Conservation (phyloP, 2,888 invertebrate species). For the Ctenicera cuprea region DNA sequence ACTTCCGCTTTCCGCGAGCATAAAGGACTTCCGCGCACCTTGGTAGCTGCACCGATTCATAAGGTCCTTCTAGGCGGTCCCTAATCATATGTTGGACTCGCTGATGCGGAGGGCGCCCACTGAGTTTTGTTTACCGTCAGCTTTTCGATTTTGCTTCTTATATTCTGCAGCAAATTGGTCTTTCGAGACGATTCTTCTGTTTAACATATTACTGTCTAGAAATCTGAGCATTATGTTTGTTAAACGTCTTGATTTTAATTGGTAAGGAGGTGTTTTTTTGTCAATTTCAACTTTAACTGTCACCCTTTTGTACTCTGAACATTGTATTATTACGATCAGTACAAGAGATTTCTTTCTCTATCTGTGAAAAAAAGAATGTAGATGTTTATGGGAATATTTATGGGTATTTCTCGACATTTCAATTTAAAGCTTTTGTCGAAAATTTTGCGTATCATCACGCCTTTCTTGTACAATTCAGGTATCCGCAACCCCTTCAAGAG, state of each 20-base stretch:
- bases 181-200: slow-evolving; percentile 58
- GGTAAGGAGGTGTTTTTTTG: slow-evolving; percentile 40
- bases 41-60: slow-evolving; percentile 63
- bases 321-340: no score
- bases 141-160: slow-evolving; percentile 59
- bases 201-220: slow-evolving; percentile 70
- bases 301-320: slow-evolving; percentile 35
- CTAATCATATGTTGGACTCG: slow-evolving; percentile 69
- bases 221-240: slow-evolving; percentile 44
- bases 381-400: slow-evolving; percentile 50
- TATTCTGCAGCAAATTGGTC: slow-evolving; percentile 41
- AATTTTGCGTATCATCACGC: slow-evolving; percentile 54
- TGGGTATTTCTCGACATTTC: slow-evolving; percentile 29
- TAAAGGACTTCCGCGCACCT: slow-evolving; percentile 72
- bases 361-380: neutral
- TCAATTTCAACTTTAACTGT: slow-evolving; percentile 44
- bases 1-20: slow-evolving; percentile 67
- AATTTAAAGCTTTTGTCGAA: slow-evolving; percentile 46
- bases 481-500: slow-evolving; percentile 42
- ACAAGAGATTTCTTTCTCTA: neutral
- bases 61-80: slow-evolving; percentile 64
- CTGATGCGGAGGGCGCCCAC: slow-evolving; percentile 67
- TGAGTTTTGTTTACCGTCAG: slow-evolving; percentile 64
- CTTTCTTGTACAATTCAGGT: slow-evolving; percentile 47
- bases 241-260: slow-evolving; percentile 50